phyloP scores from a whole-genome alignment of 2,113 vertebrate genomes.

The Parotia lawesii region DNA sequence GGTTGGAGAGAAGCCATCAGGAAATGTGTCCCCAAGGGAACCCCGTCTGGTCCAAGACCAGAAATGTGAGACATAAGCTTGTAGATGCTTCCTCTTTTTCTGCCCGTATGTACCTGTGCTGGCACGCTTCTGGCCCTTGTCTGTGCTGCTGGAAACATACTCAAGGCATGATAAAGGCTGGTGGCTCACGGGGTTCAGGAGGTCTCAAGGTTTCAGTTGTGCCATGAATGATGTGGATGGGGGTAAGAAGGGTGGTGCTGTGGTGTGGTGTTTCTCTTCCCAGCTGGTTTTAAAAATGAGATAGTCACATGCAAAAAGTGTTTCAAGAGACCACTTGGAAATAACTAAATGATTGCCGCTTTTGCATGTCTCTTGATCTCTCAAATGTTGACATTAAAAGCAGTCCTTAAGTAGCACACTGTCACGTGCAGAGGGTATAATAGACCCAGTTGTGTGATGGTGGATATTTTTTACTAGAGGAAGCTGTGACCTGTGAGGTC shows the following conservation, averaged over 20 bases:
- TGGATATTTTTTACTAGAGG: neutral
- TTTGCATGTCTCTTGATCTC: neutral
- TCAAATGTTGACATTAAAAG: neutral
- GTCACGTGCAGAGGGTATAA: neutral
- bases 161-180: fast-evolving
- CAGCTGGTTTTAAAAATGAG: neutral
- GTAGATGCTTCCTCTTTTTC: neutral
- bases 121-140: neutral
- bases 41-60: neutral
- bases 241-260: neutral
- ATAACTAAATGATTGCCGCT: neutral
- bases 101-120: fast-evolving
- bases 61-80: neutral
- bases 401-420: neutral
- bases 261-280: neutral
- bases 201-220: neutral
- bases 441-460: neutral
- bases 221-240: neutral
- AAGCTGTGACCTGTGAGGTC: neutral
- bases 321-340: neutral
- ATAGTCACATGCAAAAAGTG: neutral
- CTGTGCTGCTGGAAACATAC: neutral
- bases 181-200: neutral
- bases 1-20: conserved; percentile 12
- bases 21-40: conserved; percentile 2